Evolutionary conservation across 2,113 vertebrate genomes (phyloP), one percentile per base, ranked within the genome.

Genomic region (Colinus virginianus): DNA sequence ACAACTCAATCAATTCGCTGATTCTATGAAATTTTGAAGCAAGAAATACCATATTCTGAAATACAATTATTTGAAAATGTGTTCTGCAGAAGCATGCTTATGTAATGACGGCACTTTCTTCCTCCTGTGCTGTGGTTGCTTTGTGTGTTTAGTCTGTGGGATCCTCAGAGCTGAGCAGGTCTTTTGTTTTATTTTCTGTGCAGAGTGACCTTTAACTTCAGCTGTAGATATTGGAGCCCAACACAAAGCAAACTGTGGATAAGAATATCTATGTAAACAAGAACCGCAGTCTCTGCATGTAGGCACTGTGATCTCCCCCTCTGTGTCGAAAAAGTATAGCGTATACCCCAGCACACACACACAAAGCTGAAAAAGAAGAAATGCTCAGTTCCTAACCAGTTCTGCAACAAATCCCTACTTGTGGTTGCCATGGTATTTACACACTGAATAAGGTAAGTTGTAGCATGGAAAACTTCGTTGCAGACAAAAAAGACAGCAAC

Each of bases 191-290:
- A 15, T 62, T 61, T 53, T 76, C 61, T 43, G 20, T 58, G 32
- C 55, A 49, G n/a, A 20, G 4, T 64, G 76, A 90, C 76, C 55
- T 95, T 94, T 88, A 76, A 81, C 6, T 90, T 84, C 64, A 78
- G 62, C 63, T 62, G 42, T 32, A 84, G 18, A 4, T 49, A 9
- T 63, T 75, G 26, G 15, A 70, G 3, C 28, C 28, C 32, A 59
- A 1, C 0, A 0, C 49, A 89, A 85, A 89, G 28, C 25, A 75
- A 80, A 87, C 22, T 51, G 42, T 51, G 61, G 61, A 46, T 34
- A 86, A 80, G 61, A 63, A 48, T 59, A 63, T 42, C 69, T 80
- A 28, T 55, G 46, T 28, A 70, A 91, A 88, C 51, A 75, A 0
- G 1, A 25, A 32, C 61, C 72, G 51, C 22, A 75, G 51, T 45